A percentile compares a stretch with the other conserved stretches of the same genome.
Conservation (phyloP, 2,797 vertebrate genomes). For the Aratinga solstitialis region DNA sequence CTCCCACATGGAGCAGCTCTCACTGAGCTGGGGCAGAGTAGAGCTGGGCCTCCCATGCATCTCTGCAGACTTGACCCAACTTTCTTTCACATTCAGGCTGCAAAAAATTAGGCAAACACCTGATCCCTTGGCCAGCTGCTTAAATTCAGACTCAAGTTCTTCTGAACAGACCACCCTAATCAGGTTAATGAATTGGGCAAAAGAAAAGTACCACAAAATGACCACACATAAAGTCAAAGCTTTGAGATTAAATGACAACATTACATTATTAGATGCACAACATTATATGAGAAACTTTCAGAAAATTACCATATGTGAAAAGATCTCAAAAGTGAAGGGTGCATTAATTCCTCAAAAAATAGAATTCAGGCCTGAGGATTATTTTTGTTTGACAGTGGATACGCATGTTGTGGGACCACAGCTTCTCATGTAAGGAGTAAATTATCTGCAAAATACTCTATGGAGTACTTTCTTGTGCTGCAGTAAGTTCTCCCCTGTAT, state of each 20-base stretch:
- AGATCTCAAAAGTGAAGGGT: not conserved
- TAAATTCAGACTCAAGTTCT: not conserved
- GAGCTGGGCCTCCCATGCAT: rapidly evolving
- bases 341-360: not conserved
- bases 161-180: not conserved
- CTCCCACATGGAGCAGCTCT: rapidly evolving
- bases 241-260: not conserved
- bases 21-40: rapidly evolving
- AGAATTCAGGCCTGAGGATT: not conserved
- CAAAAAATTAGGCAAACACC: not conserved
- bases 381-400: not conserved
- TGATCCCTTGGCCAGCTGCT: not conserved
- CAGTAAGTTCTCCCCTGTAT: conserved; percentile 1
- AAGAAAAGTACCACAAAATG: not conserved
- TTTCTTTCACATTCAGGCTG: not conserved
- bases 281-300: not conserved
- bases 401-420: not conserved
- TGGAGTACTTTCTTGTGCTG: not conserved
- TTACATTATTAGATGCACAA: not conserved
- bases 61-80: not conserved
- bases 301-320: not conserved
- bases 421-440: not conserved
- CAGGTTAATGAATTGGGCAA: not conserved
- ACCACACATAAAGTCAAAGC: not conserved
- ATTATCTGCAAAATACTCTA: not conserved